Base-by-base conservation (phyloP, 2,797 vertebrate genomes). In the Xenops minutus region DNA sequence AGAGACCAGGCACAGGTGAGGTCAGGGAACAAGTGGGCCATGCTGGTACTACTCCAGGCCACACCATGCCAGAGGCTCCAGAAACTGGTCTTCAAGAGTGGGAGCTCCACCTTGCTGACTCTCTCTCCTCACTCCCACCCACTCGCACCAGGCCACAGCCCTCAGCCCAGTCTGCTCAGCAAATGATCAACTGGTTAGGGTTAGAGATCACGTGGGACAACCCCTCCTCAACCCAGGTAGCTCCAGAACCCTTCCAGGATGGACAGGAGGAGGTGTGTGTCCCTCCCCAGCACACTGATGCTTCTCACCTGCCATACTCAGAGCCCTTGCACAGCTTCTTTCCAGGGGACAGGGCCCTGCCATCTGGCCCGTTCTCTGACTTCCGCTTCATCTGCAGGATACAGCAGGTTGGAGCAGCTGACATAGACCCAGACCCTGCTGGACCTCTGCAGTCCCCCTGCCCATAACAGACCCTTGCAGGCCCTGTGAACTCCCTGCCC, bases 351-450 rank as follows among this genome's bases (percentile, higher is more conserved):
- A 93, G 90, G 7, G 96, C 89, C 27, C 96, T 54, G 49, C 96
- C 91, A 2, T 97, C 97, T 0, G 58, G 93, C 18, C 97, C 95
- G 0, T 88, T 90, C 81, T 97, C 97, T 0, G 97, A 96, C 76
- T 97, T 97, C 23, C 97, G 89, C 92, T 97, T 97, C 97, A 97
- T 97, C 97, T 97, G 92, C 24, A 23, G 29, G n/a, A 84, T 17
- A 71, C 3, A 26, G 29, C 44, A 23, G 12, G 13, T 34, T 64
- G 39, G 58, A 71, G 24, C 0, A 7, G 24, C 24, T 64, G 43
- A 24, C 17, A 55, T 16, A 63, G 36, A 62, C 23, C 10, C 49
- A 56, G 32, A 49, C 5, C 23, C 19, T 23, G 8, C 27, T 30
- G 20, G 27, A 22, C 61, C 30, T 26, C 68, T 34, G 21, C 27